Evolutionary conservation across 2,888 invertebrate genomes (phyloP), one percentile per base, ranked within the genome.

Genomic region (Troglohyphantes excavatus): DNA sequence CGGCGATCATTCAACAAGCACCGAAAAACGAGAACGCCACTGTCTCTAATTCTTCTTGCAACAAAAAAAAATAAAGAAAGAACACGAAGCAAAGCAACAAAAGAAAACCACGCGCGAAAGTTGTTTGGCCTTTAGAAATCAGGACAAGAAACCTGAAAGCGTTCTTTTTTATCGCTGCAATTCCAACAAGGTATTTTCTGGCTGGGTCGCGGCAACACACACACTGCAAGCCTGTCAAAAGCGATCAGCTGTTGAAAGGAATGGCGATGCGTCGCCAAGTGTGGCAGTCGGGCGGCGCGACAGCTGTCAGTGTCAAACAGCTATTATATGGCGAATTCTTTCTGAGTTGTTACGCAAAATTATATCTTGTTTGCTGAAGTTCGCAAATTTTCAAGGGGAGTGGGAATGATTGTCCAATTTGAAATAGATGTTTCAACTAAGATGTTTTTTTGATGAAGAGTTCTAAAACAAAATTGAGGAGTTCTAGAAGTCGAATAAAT

Each of bases 81-180:
- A 72, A 81, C 9, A n/a, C n/a, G n/a, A n/a, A n/a, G 7, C 1
- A 61, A 33, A 53, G 9, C 65, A 73, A 27, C 61, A 46, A 75
- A 53, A 29, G 43, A 46, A 61, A 70, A 59, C 21, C 59, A 53
- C 43, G 65, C 67, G 79, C 59, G 84, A 84, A 84, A 84, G 85
- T 86, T 86, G 85, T 86, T 86, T 86, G 85, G 85, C 85, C 85
- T 86, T 86, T 86, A 61, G 85, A 70, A 86, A 86, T 78, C 70
- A 70, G 78, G 61, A 70, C 61, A 59, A 68, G 53, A 72, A 86
- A 86, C 85, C 76, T 78, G 78, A 86, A 82, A 82, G 46, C 19
- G 19, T 53, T n/a, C 7, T 68, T 68, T 81, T 81, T 76, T 33
- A 29, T 33, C 33, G 29, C 21, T 9, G 33, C 17, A 46, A 75